Evolutionary conservation across 2,113 vertebrate species (phyloP), one percentile per base, ranked within the genome.

Genomic region (Sitta europaea): DNA sequence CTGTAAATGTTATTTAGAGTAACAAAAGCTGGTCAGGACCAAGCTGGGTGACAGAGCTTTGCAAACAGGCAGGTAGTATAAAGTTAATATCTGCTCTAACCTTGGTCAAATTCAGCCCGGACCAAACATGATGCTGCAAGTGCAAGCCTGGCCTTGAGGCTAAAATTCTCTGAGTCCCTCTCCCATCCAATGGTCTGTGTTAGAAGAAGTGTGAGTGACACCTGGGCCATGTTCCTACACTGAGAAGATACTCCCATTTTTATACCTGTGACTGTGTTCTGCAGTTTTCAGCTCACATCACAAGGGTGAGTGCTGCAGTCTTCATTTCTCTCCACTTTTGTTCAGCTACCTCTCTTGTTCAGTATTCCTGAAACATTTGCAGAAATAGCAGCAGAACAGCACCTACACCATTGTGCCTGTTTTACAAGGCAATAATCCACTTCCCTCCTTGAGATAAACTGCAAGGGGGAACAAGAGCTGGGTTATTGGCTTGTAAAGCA

Each of bases 401-500:
- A 91, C 38, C 85, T 65, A 90, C 76, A 66, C 55, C 29, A 57
- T 21, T 86, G 79, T 87, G 71, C 42, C 94, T 95, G 12, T 92
- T 97, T 96, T 96, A 96, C 58, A 96, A 92, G 90, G 81, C 84
- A 95, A 96, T 95, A 96, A 94, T 81, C 90, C 76, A 86, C 90
- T 94, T 96, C 81, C 74, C 88, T 96, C 75, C 65, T 90, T 63
- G 63, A 95, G 68, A 95, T 83, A 96, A 96, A 95, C 94, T 96
- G 94, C 94, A 76, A 82, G 59, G 55, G 89, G 86, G 95, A 97
- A 86, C 62, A 90, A 77, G 76, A 95, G 78, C 70, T 89, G 53
- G 80, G 73, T 96, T 95, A 96, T 86, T 95, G 95, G 88, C 96
- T 94, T 95, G 81, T 97, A 95, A 96, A 96, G 91, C 91, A 97